Evolutionary conservation across 1,140 invertebrate species (phyloP), one percentile per base, ranked within the genome.

Genomic region (Hyposmocoma kahamanoa): DNA sequence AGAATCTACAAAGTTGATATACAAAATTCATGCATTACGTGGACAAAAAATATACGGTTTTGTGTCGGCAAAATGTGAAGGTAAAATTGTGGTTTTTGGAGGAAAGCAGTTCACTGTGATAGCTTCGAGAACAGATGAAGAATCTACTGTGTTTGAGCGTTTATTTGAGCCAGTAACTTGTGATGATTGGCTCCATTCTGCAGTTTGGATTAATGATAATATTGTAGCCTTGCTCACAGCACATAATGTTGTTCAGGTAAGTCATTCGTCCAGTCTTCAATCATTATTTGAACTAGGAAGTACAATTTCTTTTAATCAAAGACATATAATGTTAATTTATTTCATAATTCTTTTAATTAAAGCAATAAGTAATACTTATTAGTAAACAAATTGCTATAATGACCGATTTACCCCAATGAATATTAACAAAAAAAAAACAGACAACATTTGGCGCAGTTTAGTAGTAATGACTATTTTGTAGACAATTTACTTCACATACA

Each of bases 191-290:
- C 18, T 84, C 6, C 78, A 77, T 55, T 65, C 71, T 11, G 68
- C 56, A 4, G 24, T 66, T 15, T 82, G 74, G 72, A 1, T 62
- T 1, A 26, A 48, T 24, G 49, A 59, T 18, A 36, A 62, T 17
- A 42, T 42, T 38, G 30, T 82, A 6, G 62, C 65, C 11, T 20
- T 82, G 3, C 52, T 84, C 13, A 79, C 78, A 42, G 80, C 80
- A n/a, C 78, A 84, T 49, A 82, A 82, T 72, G 67, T 69, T 42
- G 68, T 77, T 36, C 72, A 80, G 65, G 80, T 82, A 67, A 49
- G 24, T 49, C 6, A n/a, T n/a, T n/a, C n/a, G n/a, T n/a, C n/a
- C n/a, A n/a, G n/a, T n/a, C n/a, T n/a, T n/a, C n/a, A n/a, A n/a
- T n/a, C n/a, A n/a, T n/a, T n/a, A n/a, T n/a, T n/a, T n/a, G n/a